These are phyloP conservation scores for Lipophrys pholis DNA, from an alignment of 2,113 vertebrate genomes.

Conservation along the genomic window DNA sequence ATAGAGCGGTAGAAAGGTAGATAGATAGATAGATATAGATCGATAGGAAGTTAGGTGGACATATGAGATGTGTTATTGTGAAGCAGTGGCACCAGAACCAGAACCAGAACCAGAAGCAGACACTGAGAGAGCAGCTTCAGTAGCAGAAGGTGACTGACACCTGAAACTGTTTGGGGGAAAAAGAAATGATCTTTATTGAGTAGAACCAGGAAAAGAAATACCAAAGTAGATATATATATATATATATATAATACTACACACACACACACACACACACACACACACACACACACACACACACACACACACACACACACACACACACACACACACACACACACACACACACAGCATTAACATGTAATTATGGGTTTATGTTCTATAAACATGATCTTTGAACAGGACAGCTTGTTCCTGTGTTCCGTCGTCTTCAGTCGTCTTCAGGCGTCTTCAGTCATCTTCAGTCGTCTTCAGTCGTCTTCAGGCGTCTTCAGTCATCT, in stretches of 20 bases:
- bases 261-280: too few relatives aligned
- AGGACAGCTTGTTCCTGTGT: slow-evolving; percentile 32
- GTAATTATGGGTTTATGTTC: slow-evolving; percentile 35
- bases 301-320: too few relatives aligned
- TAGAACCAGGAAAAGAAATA: slow-evolving; percentile 4
- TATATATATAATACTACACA: too few relatives aligned
- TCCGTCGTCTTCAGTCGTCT: too few relatives aligned
- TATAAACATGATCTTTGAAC: slow-evolving; percentile 32
- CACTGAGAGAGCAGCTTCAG: slow-evolving; percentile 50
- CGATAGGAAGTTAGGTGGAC: too few relatives aligned
- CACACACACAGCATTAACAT: slow-evolving; percentile 33
- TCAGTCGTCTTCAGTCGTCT: too few relatives aligned
- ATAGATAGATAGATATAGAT: too few relatives aligned
- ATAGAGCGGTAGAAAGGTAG: too few relatives aligned
- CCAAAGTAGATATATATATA: too few relatives aligned
- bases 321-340: too few relatives aligned
- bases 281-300: too few relatives aligned
- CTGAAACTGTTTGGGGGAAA: slow-evolving; percentile 5
- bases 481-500: slow-evolving; percentile 9
- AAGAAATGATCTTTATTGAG: slow-evolving; percentile 38
- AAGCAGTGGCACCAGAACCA: slow-evolving; percentile 36
- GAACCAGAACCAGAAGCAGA: slow-evolving; percentile 32
- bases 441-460: slow-evolving; percentile 3
- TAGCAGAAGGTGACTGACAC: slow-evolving; percentile 35
- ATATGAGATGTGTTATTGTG: background rate